Evolutionary conservation across 2,113 vertebrate genomes (phyloP).

Genomic region (Macaca nemestrina): DNA sequence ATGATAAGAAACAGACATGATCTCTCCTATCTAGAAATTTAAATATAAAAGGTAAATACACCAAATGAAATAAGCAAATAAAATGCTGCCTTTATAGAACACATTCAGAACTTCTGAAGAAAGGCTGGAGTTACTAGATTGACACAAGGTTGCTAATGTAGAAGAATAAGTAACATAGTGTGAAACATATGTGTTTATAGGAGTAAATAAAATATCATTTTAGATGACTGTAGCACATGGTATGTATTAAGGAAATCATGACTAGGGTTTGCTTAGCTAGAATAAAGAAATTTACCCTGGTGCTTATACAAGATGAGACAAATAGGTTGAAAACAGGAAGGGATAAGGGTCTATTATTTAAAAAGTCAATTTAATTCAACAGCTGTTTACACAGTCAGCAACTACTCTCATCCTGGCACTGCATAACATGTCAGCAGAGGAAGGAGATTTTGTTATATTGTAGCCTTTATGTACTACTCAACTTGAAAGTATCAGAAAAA

Average conservation of each 20-base stretch:
- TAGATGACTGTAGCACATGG: not conserved
- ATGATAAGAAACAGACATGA: not conserved
- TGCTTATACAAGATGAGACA: not conserved
- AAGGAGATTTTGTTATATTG: not conserved
- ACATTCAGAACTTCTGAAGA: not conserved
- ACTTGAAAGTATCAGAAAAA: not conserved
- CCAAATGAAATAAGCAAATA: not conserved
- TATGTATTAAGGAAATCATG: not conserved
- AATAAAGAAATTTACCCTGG: not conserved
- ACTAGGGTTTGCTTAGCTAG: not conserved
- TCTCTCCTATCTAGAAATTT: not conserved
- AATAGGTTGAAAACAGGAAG: not conserved
- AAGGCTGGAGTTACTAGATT: not conserved
- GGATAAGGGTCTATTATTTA: not conserved
- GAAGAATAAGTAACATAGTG: not conserved
- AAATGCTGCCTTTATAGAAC: not conserved
- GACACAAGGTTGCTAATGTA: not conserved
- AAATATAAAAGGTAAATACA: not conserved
- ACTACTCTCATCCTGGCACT: not conserved
- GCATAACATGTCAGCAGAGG: not conserved
- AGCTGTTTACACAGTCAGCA: not conserved
- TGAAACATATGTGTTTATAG: not conserved
- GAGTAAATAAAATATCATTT: not conserved
- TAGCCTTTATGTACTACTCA: not conserved
- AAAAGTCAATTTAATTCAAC: not conserved